These are phyloP conservation scores for Strigamia maritima DNA, from an alignment of 2,888 invertebrate genomes.

Conservation along the genomic window DNA sequence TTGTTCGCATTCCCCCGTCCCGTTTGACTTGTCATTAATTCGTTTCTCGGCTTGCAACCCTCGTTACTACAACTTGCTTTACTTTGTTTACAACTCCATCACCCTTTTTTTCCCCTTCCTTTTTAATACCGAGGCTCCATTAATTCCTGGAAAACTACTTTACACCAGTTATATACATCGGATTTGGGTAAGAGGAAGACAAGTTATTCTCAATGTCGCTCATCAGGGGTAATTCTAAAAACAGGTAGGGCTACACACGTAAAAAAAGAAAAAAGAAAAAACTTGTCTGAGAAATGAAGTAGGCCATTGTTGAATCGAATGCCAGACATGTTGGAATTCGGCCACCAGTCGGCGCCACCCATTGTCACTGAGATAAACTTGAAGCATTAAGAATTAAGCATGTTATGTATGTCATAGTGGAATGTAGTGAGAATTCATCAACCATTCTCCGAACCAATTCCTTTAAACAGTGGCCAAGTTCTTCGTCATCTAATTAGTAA, in stretches of 20 bases:
- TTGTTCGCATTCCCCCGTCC: neutral
- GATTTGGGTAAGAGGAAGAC: neutral
- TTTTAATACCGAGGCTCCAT: neutral
- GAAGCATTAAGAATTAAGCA: neutral
- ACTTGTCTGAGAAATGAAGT: neutral
- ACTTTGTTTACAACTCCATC: neutral
- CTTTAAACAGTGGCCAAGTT: neutral
- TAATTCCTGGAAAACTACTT: neutral
- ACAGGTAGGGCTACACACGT: neutral
- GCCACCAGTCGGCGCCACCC: conserved; percentile 23
- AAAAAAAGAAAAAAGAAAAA: neutral
- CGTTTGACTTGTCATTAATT: neutral
- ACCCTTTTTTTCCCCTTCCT: neutral
- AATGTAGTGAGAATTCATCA: neutral
- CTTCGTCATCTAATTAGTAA: conserved; percentile 6
- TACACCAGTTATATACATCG: neutral
- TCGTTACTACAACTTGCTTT: neutral
- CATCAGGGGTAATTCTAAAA: conserved; percentile 11
- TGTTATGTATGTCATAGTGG: conserved; percentile 1
- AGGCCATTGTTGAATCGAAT: conserved; percentile 11
- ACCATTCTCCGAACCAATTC: neutral
- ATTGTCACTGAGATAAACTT: conserved; percentile 10
- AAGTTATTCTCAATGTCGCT: conserved; percentile 11
- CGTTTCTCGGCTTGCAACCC: neutral
- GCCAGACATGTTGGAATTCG: conserved; percentile 7